Percentiles rank a stretch among this genome's conserved stretches.
Conservation (phyloP, 2,888 invertebrate species). For the Mythimna lalbum region DNA sequence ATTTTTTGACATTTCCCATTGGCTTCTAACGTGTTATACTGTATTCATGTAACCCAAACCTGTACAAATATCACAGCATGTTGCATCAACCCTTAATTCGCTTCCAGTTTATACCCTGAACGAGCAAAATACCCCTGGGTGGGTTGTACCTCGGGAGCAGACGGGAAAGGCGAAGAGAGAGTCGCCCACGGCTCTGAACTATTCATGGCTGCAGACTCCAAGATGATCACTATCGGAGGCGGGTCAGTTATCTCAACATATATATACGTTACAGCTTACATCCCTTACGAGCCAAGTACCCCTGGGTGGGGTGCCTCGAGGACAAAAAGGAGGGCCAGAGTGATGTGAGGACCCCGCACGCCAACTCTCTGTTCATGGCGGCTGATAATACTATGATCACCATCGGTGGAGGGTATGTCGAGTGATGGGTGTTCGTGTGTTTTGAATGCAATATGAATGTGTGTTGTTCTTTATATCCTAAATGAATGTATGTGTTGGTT, state of each 20-base stretch:
- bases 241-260: conserved; percentile 92
- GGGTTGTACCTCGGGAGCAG: conserved; percentile 89
- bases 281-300: conserved; percentile 96
- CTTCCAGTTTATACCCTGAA: conserved; percentile 94
- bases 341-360: conserved; percentile 89
- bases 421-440: conserved; percentile 28
- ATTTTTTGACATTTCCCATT: too few relatives aligned
- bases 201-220: conserved; percentile 98
- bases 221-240: conserved; percentile 99
- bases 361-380: conserved; percentile 98
- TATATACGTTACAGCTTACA: conserved; percentile 88
- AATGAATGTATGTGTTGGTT: conserved; percentile 9
- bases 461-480: conserved; percentile 23
- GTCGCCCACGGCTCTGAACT: conserved; percentile 96
- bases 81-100: conserved; percentile 61
- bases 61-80: conserved; percentile 61
- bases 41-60: conserved; percentile 30
- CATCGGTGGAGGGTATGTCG: conserved; percentile 97
- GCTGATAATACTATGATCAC: conserved; percentile 98
- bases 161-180: conserved; percentile 90
- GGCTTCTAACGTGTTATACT: background rate
- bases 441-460: background rate
- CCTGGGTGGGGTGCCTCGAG: conserved; percentile 97
- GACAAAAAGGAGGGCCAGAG: conserved; percentile 81
- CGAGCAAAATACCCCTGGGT: conserved; percentile 98